These are phyloP conservation scores for Spodoptera picta DNA, from an alignment of 2,888 invertebrate species.

Conservation along the genomic window DNA sequence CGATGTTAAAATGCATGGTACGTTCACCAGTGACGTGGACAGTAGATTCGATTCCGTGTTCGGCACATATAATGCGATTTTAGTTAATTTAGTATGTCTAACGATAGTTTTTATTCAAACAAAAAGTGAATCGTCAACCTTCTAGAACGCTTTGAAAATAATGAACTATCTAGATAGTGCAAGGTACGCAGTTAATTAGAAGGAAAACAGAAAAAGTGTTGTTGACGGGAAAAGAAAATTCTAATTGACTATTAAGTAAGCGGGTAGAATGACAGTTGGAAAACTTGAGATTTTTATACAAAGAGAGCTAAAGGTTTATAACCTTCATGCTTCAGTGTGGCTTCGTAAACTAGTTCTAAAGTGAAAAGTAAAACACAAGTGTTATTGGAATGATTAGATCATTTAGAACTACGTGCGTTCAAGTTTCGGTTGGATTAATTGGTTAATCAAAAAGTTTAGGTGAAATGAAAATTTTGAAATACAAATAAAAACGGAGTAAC, in stretches of 20 bases:
- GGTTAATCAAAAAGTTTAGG: no score
- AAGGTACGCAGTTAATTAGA: constrained; percentile 41
- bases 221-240: constrained; percentile 34
- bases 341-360: neutral
- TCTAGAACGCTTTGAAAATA: constrained; percentile 2
- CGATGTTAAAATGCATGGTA: no score
- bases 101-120: no score
- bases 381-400: no score
- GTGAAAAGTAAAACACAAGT: neutral
- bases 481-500: no score
- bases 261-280: constrained; percentile 28
- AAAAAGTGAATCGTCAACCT: constrained; percentile 15
- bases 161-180: constrained; percentile 24
- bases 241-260: constrained; percentile 42
- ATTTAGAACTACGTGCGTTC: neutral
- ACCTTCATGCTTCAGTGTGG: neutral
- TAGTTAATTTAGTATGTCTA: no score
- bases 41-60: no score
- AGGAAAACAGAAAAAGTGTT: constrained; percentile 22
- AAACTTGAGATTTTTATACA: constrained; percentile 20
- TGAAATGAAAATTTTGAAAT: no score
- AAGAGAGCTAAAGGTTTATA: constrained; percentile 14
- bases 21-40: no score
- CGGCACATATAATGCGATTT: no score
- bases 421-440: no score